Conservation (phyloP, 2,888 invertebrate genomes). For the Hesperia comma region DNA sequence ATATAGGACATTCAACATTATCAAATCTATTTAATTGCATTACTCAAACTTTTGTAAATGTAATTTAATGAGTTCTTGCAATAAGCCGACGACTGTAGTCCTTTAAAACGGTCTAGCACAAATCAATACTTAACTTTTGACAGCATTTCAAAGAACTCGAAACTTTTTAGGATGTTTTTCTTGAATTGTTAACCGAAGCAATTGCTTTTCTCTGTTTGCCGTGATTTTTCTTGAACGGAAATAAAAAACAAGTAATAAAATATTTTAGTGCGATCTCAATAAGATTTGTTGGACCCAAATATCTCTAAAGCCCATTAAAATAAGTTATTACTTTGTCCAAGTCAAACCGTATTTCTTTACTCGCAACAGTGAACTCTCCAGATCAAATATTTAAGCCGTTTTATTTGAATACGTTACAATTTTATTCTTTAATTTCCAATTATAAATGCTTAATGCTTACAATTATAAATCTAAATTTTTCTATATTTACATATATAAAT, state of each 20-base stretch:
- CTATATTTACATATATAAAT: too few relatives aligned
- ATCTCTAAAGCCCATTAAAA: neutral
- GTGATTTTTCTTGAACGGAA: neutral
- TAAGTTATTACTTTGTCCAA: conserved; percentile 13
- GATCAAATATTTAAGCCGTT: conserved; percentile 31
- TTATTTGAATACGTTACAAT: conserved; percentile 34
- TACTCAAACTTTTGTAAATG: too few relatives aligned
- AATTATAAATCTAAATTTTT: too few relatives aligned
- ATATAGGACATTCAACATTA: too few relatives aligned
- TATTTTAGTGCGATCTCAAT: neutral
- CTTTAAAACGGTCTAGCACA: too few relatives aligned
- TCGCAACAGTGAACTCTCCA: conserved; percentile 22
- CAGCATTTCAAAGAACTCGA: too few relatives aligned
- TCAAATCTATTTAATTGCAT: too few relatives aligned
- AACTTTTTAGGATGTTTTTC: neutral
- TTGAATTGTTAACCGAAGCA: neutral
- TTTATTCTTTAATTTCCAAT: too few relatives aligned
- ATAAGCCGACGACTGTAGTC: too few relatives aligned
- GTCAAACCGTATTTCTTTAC: conserved; percentile 19
- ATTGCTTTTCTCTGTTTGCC: neutral
- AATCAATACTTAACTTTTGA: too few relatives aligned
- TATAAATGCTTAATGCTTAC: too few relatives aligned
- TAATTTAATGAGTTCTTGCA: too few relatives aligned
- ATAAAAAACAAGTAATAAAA: neutral
- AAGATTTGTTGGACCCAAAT: neutral